Conservation (phyloP, 2,797 vertebrate species). For the Phoeniculus purpureus region DNA sequence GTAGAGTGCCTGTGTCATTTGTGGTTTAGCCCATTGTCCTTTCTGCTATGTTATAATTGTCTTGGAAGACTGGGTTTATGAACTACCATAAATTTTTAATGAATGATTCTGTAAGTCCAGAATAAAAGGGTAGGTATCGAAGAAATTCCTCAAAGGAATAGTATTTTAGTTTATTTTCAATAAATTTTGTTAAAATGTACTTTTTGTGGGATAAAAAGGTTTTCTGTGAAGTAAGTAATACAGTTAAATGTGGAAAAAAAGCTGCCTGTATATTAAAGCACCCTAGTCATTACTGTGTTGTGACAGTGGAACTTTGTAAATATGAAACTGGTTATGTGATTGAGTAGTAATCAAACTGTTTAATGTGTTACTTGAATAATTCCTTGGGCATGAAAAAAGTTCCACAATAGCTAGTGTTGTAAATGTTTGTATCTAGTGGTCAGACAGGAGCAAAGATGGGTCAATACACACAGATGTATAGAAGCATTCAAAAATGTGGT, state of each 20-base stretch:
- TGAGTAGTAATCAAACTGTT: neutral
- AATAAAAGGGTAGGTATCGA: neutral
- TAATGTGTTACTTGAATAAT: neutral
- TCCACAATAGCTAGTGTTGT: neutral
- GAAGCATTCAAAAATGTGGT: neutral
- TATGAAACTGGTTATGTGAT: neutral
- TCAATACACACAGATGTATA: neutral
- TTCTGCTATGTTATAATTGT: neutral
- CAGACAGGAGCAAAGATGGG: neutral
- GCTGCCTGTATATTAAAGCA: neutral
- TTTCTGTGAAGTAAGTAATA: neutral
- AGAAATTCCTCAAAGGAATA: neutral
- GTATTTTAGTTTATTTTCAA: neutral
- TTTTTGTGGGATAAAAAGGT: neutral
- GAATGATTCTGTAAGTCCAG: neutral
- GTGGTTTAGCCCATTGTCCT: neutral
- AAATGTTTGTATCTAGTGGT: neutral
- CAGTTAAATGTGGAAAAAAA: neutral
- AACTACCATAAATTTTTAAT: neutral
- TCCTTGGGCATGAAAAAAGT: neutral
- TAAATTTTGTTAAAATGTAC: neutral
- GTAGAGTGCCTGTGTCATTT: neutral
- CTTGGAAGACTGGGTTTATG: neutral
- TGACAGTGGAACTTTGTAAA: neutral
- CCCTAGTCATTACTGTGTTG: neutral